Evolutionary conservation across 2,797 vertebrate species (phyloP).

Genomic region (Sorex maritimensis): DNA sequence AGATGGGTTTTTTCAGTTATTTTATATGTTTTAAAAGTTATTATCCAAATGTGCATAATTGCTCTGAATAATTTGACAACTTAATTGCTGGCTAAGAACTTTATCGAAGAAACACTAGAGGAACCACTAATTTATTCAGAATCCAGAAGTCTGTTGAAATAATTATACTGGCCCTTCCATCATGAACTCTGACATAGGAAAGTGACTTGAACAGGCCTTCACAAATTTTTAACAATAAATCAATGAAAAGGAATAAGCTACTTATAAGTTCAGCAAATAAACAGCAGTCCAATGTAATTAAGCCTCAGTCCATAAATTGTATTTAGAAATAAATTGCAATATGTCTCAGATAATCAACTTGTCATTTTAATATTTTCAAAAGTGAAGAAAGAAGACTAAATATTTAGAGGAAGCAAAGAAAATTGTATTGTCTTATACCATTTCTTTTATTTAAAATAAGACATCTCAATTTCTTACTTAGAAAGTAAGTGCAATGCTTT

Average conservation of each 20-base stretch:
- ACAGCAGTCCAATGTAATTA: conserved; percentile 15
- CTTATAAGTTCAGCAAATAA: conserved; percentile 17
- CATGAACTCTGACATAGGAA: neutral
- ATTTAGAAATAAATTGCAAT: conserved; percentile 10
- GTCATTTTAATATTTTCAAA: conserved; percentile 51
- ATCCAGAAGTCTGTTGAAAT: conserved; percentile 6
- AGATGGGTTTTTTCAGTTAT: conserved; percentile 8
- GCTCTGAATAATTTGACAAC: conserved; percentile 22
- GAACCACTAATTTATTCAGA: conserved; percentile 56
- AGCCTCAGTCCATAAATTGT: neutral
- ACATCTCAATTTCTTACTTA: neutral
- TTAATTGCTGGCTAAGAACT: conserved; percentile 55
- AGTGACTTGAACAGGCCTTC: neutral
- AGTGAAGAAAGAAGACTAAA: conserved; percentile 23
- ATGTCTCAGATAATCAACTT: neutral
- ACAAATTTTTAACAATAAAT: conserved; percentile 39
- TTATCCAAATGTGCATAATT: neutral
- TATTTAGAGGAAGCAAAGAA: conserved; percentile 22
- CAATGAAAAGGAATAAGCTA: neutral
- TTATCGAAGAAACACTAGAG: conserved; percentile 31
- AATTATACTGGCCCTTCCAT: conserved; percentile 22
- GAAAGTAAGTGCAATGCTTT: neutral
- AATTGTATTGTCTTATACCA: neutral
- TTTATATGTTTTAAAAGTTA: neutral
- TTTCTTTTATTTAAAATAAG: conserved; percentile 19